Conservation (phyloP, 1,140 invertebrate genomes). For the Drosophila cardini region DNA sequence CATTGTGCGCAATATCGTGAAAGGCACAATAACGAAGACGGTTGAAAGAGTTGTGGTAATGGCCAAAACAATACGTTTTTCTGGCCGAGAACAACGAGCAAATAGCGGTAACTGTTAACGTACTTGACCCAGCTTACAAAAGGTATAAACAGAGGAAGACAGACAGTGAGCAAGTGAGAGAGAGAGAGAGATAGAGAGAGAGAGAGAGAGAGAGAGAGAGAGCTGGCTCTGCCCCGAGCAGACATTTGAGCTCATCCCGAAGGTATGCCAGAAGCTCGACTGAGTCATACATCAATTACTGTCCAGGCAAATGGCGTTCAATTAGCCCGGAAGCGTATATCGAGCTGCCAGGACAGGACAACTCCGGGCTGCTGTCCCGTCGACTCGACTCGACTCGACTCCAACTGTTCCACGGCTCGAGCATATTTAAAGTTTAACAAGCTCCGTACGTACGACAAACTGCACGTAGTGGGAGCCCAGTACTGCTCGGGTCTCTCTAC, state of each 20-base stretch:
- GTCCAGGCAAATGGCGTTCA: slow-evolving; percentile 77
- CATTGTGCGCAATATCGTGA: slow-evolving; percentile 38
- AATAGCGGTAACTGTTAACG: slow-evolving; percentile 5
- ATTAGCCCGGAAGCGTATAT: slow-evolving; percentile 68
- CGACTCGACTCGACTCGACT: neutral
- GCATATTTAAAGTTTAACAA: slow-evolving; percentile 62
- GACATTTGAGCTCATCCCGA: slow-evolving; percentile 52
- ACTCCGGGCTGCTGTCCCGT: neutral
- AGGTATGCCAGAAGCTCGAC: slow-evolving; percentile 25
- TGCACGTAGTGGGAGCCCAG: slow-evolving; percentile 22
- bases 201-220: neutral
- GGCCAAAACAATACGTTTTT: slow-evolving; percentile 32
- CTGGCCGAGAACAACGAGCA: neutral
- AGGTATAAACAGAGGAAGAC: neutral
- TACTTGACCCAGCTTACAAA: neutral
- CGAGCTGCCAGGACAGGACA: neutral
- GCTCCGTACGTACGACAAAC: neutral
- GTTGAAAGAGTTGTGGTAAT: slow-evolving; percentile 3
- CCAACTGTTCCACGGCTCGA: neutral
- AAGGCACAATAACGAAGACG: neutral
- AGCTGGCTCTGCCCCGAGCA: slow-evolving; percentile 22
- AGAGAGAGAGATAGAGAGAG: neutral
- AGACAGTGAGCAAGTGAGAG: neutral
- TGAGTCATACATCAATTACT: slow-evolving; percentile 79
- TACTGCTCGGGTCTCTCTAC: neutral